These are phyloP conservation scores for Lasius platythorax DNA, from an alignment of 2,888 invertebrate species.

Conservation along the genomic window DNA sequence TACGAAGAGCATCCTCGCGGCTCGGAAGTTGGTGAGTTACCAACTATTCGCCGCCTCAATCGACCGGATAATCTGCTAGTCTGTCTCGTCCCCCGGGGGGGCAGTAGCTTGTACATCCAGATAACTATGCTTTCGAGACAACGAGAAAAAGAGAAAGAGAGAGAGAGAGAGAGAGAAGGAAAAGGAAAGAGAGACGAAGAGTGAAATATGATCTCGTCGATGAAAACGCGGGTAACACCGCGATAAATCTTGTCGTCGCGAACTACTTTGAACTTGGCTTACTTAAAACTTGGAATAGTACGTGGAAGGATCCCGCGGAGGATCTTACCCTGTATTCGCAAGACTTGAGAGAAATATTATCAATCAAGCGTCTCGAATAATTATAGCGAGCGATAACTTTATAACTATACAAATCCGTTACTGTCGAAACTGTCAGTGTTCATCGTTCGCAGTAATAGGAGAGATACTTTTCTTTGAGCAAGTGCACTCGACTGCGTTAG, in stretches of 20 bases:
- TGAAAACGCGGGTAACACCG: constrained; percentile 26
- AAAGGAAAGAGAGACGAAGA: neutral
- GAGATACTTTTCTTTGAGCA: constrained; percentile 42
- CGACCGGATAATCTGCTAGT: constrained; percentile 69
- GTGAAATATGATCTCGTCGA: constrained; percentile 11
- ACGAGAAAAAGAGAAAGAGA: neutral
- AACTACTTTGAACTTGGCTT: constrained; percentile 15
- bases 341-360: neutral
- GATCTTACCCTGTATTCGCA: neutral
- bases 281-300: constrained; percentile 7
- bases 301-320: neutral
- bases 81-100: constrained; percentile 32
- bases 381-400: constrained; percentile 1
- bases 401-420: neutral
- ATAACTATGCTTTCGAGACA: constrained; percentile 17
- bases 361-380: constrained; percentile 5
- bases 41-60: constrained; percentile 69
- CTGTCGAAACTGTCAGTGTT: constrained; percentile 28
- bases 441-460: constrained; percentile 4
- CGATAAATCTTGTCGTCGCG: constrained; percentile 34
- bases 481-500: constrained; percentile 40
- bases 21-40: constrained; percentile 70
- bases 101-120: constrained; percentile 2
- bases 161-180: neutral
- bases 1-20: constrained; percentile 58